Conservation (phyloP, 2,113 vertebrate genomes). For the Mus spicilegus region DNA sequence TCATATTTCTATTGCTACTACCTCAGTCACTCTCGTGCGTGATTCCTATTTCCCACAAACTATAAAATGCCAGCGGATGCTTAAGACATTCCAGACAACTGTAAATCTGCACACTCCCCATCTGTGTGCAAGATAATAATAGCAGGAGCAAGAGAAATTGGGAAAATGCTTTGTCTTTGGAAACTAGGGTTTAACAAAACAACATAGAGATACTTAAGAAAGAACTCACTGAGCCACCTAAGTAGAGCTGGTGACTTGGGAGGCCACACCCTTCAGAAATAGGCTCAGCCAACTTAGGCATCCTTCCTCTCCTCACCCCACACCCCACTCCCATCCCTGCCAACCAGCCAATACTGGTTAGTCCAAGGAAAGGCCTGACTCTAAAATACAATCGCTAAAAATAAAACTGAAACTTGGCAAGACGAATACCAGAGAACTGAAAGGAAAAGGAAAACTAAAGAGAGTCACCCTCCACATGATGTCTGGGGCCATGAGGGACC, state of each 20-base stretch:
- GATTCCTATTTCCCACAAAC: neutral
- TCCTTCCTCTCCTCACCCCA: too few species aligned
- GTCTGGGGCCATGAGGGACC: too few species aligned
- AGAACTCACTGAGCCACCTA: neutral
- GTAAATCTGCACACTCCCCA: neutral
- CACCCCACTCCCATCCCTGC: too few species aligned
- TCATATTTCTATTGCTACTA: neutral
- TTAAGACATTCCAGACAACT: neutral
- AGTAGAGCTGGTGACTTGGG: neutral
- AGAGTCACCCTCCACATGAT: neutral
- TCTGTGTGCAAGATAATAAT: neutral
- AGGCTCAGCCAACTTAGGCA: neutral
- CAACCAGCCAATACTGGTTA: neutral
- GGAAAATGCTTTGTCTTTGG: neutral
- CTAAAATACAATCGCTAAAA: neutral
- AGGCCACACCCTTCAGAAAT: fast-evolving
- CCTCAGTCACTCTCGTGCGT: neutral
- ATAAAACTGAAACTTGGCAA: neutral
- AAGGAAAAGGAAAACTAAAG: neutral
- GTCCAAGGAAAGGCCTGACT: neutral
- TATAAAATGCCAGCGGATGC: neutral
- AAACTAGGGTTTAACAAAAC: constrained; percentile 17
- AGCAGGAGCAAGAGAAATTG: neutral
- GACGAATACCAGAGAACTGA: neutral
- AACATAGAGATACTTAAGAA: neutral